These are phyloP conservation scores for Omphaloscelis lunosa DNA, from an alignment of 2,888 invertebrate genomes.

Conservation along the genomic window DNA sequence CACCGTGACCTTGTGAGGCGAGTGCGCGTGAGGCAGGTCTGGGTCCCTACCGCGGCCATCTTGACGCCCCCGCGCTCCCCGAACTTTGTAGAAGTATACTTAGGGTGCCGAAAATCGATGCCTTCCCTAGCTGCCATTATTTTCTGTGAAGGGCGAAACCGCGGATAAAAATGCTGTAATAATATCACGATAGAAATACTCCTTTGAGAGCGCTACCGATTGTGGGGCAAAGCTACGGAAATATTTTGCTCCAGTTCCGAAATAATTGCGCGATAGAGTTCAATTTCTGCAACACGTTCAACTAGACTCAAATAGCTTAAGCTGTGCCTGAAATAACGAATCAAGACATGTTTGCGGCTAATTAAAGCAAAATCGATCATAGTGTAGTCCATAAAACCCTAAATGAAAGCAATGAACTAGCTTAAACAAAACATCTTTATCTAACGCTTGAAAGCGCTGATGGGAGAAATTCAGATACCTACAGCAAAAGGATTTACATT, in stretches of 20 bases:
- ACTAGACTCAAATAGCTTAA: neutral
- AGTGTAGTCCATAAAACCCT: neutral
- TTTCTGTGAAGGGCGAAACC: constrained; percentile 82
- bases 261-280: constrained; percentile 2
- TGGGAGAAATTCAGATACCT: constrained; percentile 25
- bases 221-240: constrained; percentile 14
- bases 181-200: constrained; percentile 54
- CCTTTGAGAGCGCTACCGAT: constrained; percentile 31
- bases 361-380: neutral
- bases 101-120: constrained; percentile 90
- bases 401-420: constrained; percentile 1
- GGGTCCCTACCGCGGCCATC: constrained; percentile 82
- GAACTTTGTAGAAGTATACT: constrained; percentile 59
- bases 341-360: neutral
- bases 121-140: constrained; percentile 83
- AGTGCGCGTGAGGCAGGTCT: constrained; percentile 88
- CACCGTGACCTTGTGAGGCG: constrained; percentile 84
- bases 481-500: constrained; percentile 36
- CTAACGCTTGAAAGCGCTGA: constrained; percentile 21
- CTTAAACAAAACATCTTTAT: neutral
- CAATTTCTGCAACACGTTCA: neutral
- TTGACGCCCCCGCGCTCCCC: constrained; percentile 84
- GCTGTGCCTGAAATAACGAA: neutral
- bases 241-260: constrained; percentile 10
- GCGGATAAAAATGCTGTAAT: constrained; percentile 75